Base-by-base conservation (phyloP, 2,888 invertebrate species). In the Polymixis flavicincta region DNA sequence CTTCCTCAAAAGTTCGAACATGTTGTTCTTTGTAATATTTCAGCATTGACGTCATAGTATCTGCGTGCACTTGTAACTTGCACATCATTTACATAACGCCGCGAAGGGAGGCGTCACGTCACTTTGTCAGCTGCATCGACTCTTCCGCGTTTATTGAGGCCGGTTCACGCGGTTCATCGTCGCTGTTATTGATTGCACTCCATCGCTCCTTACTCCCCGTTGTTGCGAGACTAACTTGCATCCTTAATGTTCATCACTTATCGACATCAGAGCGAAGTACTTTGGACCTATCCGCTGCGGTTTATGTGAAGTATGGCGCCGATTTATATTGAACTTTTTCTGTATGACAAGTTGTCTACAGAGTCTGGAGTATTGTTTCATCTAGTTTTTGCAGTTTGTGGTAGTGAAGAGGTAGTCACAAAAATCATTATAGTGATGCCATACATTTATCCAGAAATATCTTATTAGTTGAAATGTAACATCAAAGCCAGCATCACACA, bases 71-170 rank as follows among this genome's bases (percentile, higher is more conserved):
- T 74, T 71, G 65, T 52, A 74, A 82, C 60, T 73, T 71, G 67
- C 71, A 79, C 71, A 76, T 82, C 74, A 78, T 80, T 76, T 85
- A 81, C 78, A 80, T 79, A 86, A 83, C 77, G 61, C 69, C 67
- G 70, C 78, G 71, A 83, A 84, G 75, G 66, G 64, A 71, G 71
- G 63, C 71, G 55, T 72, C 76, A 42, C 59, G 74, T 80, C 80
- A 80, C 59, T 68, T 80, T 80, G 76, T 80, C 80, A 79, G 74
- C 78, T 78, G 84, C 83, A 74, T 76, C 79, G 76, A 72, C 86
- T 89, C 94, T 94, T 95, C 95, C 95, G 93, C 86, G 84, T 93
- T 85, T 91, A 95, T 92, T 89, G 93, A 93, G 95, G 94, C 88
- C 94, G 89, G 92, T 92, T 92, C 93, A 93, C 74, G 80, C 80